Base-by-base conservation (phyloP, 2,888 invertebrate species). In the Tolmerus cingulatus region DNA sequence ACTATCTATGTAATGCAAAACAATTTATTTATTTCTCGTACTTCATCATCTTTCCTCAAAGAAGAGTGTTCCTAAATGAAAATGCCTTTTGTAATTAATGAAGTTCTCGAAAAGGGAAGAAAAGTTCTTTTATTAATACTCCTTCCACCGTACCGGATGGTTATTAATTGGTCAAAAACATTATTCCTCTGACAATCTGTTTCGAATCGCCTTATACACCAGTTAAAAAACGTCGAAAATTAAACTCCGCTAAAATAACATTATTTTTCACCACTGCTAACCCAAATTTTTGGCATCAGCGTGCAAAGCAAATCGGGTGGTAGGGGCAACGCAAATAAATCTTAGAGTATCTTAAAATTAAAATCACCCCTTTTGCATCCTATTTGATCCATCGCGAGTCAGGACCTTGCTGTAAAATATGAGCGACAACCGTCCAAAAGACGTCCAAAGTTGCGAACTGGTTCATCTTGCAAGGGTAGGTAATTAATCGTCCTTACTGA, bases 401-500 rank as follows among this genome's bases (percentile, higher is more conserved):
- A 85, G 23, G 19, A 27, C n/a, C 74, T 46, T 74, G 51, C n/a
- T 51, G 82, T 85, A 85, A 85, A 85, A 85, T 85, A 85, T 85
- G 85, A 85, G 40, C 55, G 85, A 85, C 85, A 85, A 37, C 74
- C 74, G 46, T 85, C 74, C 74, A 74, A 85, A 84, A 85, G 82
- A 74, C 43, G 85, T 85, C 74, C 85, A 85, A 85, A 85, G 27
- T 74, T 74, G 43, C 14, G 34, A 57, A 66, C 57, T 85, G 16
- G 30, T 23, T 74, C 46, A 16, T 16, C 37, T 74, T n/a, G 43
- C 27, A 4, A 9, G 74, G 43, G 43, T 46, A 46, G 43, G 43
- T 85, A 74, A 85, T 85, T 85, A 85, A 85, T 85, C 43, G 85
- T 85, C 27, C 43, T 9, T 66, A 30, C 74, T 85, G 85, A 74